These are phyloP conservation scores for Torymus auratus DNA, from an alignment of 2,888 invertebrate genomes.

Conservation along the genomic window DNA sequence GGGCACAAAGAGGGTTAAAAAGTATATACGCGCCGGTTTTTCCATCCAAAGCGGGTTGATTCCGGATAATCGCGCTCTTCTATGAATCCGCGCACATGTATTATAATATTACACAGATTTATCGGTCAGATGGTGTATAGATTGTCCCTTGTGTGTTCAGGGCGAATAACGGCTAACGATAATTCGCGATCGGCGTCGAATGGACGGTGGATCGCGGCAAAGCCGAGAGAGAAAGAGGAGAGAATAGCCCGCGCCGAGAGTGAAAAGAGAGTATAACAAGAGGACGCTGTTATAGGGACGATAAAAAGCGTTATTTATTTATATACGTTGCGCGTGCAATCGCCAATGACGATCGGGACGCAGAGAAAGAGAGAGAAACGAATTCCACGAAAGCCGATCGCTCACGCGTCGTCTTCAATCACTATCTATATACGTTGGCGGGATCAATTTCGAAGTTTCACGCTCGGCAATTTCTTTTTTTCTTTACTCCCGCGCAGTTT, in stretches of 20 bases:
- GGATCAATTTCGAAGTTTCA: constrained; percentile 27
- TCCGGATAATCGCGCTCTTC: not conserved
- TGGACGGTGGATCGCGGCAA: no score
- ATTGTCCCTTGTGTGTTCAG: not conserved
- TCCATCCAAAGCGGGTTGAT: not conserved
- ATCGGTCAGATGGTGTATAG: no score
- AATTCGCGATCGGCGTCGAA: constrained; percentile 13
- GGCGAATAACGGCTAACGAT: constrained; percentile 23
- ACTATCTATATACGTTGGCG: not conserved
- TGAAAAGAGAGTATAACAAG: not conserved
- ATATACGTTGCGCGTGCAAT: constrained; percentile 2
- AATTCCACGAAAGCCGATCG: constrained; percentile 48
- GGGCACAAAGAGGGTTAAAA: no score
- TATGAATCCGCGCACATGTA: no score
- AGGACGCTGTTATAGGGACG: not conserved
- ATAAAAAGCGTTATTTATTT: constrained; percentile 48
- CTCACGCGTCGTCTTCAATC: constrained; percentile 5
- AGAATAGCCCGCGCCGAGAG: not conserved
- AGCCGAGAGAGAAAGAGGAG: not conserved
- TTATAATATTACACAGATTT: no score
- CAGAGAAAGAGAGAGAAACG: constrained; percentile 24
- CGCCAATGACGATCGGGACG: constrained; percentile 40
- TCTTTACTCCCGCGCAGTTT: not conserved
- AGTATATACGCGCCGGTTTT: not conserved
- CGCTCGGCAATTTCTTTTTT: not conserved